These are phyloP conservation scores for Phrynocephalus guinanensis DNA, from an alignment of 2,797 vertebrate species.

Conservation along the genomic window DNA sequence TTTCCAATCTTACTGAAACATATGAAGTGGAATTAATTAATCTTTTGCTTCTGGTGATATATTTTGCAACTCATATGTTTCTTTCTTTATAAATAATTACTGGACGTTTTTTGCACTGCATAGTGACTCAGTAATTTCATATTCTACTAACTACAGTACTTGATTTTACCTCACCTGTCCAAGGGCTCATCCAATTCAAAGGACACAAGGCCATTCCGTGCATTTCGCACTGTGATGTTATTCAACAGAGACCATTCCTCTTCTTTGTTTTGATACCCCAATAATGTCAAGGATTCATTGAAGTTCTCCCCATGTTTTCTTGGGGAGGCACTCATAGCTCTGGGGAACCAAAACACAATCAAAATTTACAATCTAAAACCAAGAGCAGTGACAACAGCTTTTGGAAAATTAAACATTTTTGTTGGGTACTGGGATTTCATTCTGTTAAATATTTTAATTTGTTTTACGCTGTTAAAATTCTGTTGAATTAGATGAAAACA, in stretches of 20 bases:
- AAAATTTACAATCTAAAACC: not conserved
- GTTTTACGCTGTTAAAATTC: not conserved
- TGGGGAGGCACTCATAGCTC: constrained; percentile 72
- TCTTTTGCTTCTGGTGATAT: not conserved
- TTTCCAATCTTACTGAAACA: not conserved
- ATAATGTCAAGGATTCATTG: constrained; percentile 78
- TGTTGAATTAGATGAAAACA: not conserved
- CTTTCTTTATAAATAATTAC: not conserved
- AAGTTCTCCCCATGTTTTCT: constrained; percentile 75
- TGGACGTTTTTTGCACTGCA: not conserved
- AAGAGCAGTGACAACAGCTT: not conserved
- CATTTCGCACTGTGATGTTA: constrained; percentile 76
- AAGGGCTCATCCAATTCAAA: constrained; percentile 85
- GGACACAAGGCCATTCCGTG: constrained; percentile 84
- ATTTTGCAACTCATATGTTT: not conserved
- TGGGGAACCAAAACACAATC: constrained; percentile 54
- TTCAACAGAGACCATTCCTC: constrained; percentile 85
- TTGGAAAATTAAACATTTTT: not conserved
- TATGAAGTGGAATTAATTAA: not conserved
- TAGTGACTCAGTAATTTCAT: not conserved
- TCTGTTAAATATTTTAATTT: not conserved
- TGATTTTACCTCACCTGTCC: constrained; percentile 80
- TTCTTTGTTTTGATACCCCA: constrained; percentile 80
- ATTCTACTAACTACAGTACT: not conserved
- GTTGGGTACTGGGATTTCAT: not conserved